Conservation (phyloP, 2,888 invertebrate genomes). For the Drosophila affinis region DNA sequence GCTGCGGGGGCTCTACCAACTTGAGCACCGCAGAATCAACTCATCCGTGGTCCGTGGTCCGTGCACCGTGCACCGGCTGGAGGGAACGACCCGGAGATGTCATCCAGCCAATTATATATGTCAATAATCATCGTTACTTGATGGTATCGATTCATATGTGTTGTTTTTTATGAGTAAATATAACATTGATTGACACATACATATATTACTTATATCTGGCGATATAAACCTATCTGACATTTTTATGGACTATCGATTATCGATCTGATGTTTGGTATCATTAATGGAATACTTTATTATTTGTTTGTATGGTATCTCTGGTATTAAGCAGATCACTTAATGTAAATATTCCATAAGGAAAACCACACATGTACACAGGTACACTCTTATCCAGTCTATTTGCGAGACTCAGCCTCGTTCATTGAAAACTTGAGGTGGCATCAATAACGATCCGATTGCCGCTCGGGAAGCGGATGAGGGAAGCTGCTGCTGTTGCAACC, state of each 20-base stretch:
- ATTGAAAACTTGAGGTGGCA: conserved; percentile 5
- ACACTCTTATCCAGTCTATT: not conserved
- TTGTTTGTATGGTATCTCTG: not conserved
- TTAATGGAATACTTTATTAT: not conserved
- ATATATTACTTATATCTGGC: no score
- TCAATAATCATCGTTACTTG: conserved; percentile 1
- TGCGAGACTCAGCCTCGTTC: conserved; percentile 7
- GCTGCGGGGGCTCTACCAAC: conserved; percentile 1
- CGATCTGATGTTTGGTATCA: not conserved
- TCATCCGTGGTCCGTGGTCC: no score
- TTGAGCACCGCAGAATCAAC: conserved; percentile 11
- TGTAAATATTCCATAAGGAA: not conserved
- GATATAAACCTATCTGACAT: not conserved
- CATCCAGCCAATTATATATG: conserved; percentile 7
- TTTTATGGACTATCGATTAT: not conserved
- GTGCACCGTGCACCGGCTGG: no score
- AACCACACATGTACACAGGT: no score
- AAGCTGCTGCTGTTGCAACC: conserved; percentile 1
- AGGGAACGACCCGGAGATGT: no score
- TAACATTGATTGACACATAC: not conserved
- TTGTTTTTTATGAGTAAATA: no score
- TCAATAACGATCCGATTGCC: conserved; percentile 14
- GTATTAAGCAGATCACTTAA: not conserved
- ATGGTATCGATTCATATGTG: not conserved
- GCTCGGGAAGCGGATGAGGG: not conserved